phyloP scores from a whole-genome alignment of 2,113 vertebrate species.

The cat (Felis catus) region F.catus_Fca126_mat1.0 CM031412.1:104500001-104500500 shows the following conservation, averaged over 20 bases:
- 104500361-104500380: background rate
- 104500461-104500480: background rate
- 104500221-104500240: background rate
- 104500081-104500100: constrained; percentile 3
- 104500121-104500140: background rate
- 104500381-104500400: background rate
- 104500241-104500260: background rate
- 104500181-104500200: background rate
- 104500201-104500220: constrained; percentile 16
- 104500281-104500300: background rate
- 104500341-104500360: background rate
- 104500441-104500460: constrained; percentile 27
- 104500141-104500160: background rate
- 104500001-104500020: background rate
- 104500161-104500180: background rate
- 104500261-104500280: background rate
- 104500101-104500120: constrained; percentile 9
- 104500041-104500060: constrained; percentile 10
- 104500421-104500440: constrained; percentile 16
- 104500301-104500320: background rate
- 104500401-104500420: background rate
- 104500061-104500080: background rate
- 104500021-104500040: background rate
- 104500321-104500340: background rate
- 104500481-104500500: background rate